Evolutionary conservation across 2,113 vertebrate species (phyloP), one percentile per base, ranked within the genome.

Genomic region (Gallinago undulata): DNA sequence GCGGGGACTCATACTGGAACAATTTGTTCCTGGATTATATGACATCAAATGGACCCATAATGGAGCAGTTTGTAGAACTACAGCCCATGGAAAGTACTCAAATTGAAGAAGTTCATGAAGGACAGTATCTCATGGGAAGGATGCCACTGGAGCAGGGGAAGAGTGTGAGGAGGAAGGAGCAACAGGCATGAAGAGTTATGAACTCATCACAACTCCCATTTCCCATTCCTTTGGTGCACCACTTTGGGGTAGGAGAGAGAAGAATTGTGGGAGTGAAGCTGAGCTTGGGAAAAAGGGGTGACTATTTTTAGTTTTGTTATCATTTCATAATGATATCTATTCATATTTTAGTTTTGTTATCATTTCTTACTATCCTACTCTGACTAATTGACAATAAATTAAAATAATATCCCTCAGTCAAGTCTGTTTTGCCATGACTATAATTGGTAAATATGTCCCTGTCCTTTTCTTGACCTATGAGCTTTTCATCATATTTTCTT

Each of bases 221-320:
- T 22, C 9, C 10, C 15, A 33, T 33, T 2, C 5, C 8, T 4
- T 9, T 57, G 15, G 28, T 55, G 18, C 0, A 1, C 1, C 27
- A 24, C 35, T 74, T 27, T 43, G 13, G 9, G 9, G 11, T 9
- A 68, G 13, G 13, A 74, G 13, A 19, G 17, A 50, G 31, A 62
- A 84, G 9, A 78, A 51, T 13, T n/a, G 28, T 30, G 37, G 17
- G 33, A 66, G 27, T 33, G 19, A 62, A 79, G 13, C 4, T 62
- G 53, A 68, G n/a, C 21, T 24, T 39, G 28, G 12, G 23, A 74
- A 77, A 27, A 74, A 39, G 4, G 1, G 4, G 3, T 9, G 1
- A 12, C 68, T 18, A 6, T 4, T 80, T 77, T 66, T 28, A 56
- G 1, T 77, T 66, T 62, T 89, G 11, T 39, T 81, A 2, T 14